phyloP scores from a whole-genome alignment of 2,888 invertebrate genomes.

The Acronicta alni region DNA sequence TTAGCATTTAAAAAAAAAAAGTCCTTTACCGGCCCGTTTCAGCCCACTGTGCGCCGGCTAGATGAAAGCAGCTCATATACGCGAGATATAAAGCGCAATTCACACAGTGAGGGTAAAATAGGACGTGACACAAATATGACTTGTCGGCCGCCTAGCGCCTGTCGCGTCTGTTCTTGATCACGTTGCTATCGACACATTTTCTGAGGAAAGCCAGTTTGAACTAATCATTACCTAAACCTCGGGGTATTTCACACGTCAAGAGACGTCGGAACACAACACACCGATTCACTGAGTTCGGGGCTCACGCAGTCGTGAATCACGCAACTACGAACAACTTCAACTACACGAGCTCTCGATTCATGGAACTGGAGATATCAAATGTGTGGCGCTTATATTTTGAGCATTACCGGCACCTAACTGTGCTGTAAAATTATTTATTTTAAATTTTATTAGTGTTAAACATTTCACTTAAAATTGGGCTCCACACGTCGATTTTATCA shows the following conservation, averaged over 20 bases:
- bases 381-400: too few relatives aligned
- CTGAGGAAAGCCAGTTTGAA: neutral
- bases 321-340: neutral
- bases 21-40: too few relatives aligned
- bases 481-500: too few relatives aligned
- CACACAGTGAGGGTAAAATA: neutral
- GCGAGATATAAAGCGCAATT: neutral
- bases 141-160: neutral
- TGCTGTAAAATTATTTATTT: too few relatives aligned
- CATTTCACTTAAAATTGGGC: too few relatives aligned
- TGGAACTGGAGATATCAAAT: neutral
- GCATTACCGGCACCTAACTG: too few relatives aligned
- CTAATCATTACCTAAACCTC: neutral
- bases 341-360: slow-evolving; percentile 1
- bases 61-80: neutral
- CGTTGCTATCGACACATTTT: neutral
- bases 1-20: too few relatives aligned
- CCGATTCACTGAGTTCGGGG: neutral
- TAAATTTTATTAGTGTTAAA: too few relatives aligned
- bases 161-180: neutral
- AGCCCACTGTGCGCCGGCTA: too few relatives aligned
- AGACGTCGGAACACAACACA: neutral
- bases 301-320: neutral
- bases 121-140: slow-evolving; percentile 2
- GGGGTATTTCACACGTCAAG: neutral